Conservation (phyloP, 2,797 vertebrate species). For the Ctenochaetus hawaiiensis region DNA sequence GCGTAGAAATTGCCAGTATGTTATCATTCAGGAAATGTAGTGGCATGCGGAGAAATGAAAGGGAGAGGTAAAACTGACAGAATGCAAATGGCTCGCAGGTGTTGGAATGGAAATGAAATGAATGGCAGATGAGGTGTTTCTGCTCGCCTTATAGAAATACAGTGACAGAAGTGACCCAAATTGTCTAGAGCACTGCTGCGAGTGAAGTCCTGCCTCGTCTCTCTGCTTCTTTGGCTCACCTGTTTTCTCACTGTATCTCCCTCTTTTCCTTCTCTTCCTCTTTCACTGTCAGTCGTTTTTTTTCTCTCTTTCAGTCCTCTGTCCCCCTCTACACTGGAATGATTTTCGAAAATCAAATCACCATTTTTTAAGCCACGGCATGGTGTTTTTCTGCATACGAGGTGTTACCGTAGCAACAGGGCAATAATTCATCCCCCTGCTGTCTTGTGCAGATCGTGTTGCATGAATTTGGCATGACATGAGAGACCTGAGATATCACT, state of each 20-base stretch:
- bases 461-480: conserved; percentile 75
- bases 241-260: conserved; percentile 34
- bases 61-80: conserved; percentile 68
- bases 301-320: conserved; percentile 24
- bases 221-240: conserved; percentile 20
- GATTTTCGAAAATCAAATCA: conserved; percentile 73
- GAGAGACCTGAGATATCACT: conserved; percentile 50
- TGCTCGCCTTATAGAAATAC: conserved; percentile 65
- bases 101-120: conserved; percentile 73
- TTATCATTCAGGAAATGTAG: conserved; percentile 79
- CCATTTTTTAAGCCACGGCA: conserved; percentile 58
- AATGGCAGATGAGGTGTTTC: conserved; percentile 77
- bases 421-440: conserved; percentile 73
- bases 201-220: conserved; percentile 46
- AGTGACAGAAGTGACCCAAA: conserved; percentile 75
- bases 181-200: conserved; percentile 70
- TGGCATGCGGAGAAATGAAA: conserved; percentile 73
- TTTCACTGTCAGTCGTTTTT: neutral
- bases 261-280: conserved; percentile 28
- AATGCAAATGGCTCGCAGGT: conserved; percentile 78
- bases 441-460: conserved; percentile 68
- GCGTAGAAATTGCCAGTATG: conserved; percentile 66
- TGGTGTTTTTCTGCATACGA: conserved; percentile 71
- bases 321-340: conserved; percentile 36
- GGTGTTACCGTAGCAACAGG: conserved; percentile 81